Evolutionary conservation across 2,888 invertebrate species (phyloP).

Genomic region (Blera fallax): DNA sequence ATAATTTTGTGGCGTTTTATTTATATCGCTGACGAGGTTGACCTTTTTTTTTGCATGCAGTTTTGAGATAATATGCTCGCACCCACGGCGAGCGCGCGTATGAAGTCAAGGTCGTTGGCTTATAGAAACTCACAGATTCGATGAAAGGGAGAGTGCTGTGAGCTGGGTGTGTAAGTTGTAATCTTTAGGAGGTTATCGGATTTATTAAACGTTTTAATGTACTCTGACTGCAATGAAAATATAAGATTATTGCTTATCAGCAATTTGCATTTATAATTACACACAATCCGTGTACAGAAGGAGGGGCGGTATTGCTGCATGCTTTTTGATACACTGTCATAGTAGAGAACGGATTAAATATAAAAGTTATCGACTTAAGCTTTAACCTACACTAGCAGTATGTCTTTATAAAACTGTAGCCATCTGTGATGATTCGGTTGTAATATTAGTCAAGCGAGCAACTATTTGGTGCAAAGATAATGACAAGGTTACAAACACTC

Average conservation of each 20-base stretch:
- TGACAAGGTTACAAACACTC: too few species aligned
- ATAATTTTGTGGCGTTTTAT: conserved; percentile 36
- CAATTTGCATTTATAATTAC: background rate
- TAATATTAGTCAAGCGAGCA: too few species aligned
- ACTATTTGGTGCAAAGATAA: too few species aligned
- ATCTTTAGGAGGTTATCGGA: background rate
- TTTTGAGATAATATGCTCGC: conserved; percentile 14
- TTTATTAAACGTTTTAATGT: background rate
- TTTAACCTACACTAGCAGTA: too few species aligned
- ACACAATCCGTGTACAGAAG: background rate
- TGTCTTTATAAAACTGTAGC: too few species aligned
- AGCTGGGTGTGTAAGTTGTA: background rate
- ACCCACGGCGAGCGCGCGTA: background rate
- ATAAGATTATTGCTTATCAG: background rate
- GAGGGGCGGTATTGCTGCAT: background rate
- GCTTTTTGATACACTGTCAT: background rate
- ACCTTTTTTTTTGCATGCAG: conserved; percentile 27
- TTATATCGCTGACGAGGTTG: conserved; percentile 23
- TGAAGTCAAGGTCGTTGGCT: conserved; percentile 17
- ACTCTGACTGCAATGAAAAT: background rate
- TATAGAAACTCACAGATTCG: background rate
- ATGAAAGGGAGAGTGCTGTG: background rate
- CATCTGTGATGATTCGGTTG: too few species aligned
- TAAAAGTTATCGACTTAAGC: too few species aligned
- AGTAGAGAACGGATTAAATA: background rate